phyloP scores from a whole-genome alignment of 2,797 vertebrate genomes.

The Geotrypetes seraphini region DNA sequence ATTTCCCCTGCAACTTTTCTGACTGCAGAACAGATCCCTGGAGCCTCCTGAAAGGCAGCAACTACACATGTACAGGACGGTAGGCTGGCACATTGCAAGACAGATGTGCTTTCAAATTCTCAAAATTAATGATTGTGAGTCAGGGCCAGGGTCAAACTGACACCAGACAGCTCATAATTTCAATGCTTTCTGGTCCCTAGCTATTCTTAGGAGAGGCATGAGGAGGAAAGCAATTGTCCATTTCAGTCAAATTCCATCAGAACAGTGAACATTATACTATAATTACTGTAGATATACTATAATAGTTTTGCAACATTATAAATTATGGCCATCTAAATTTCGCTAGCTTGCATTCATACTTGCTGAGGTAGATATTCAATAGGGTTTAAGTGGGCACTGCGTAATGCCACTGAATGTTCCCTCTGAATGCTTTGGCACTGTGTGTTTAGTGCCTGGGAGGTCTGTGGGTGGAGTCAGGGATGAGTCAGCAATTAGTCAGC shows the following conservation, averaged over 20 bases:
- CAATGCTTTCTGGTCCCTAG: not conserved
- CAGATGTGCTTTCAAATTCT: not conserved
- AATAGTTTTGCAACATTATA: too few species aligned
- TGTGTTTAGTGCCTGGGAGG: too few species aligned
- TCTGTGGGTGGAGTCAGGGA: too few species aligned
- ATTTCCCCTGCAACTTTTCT: not conserved
- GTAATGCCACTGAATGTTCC: too few species aligned
- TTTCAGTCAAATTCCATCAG: not conserved
- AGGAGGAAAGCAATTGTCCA: fast-evolving
- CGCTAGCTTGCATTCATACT: too few species aligned
- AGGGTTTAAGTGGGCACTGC: too few species aligned
- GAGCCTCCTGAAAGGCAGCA: not conserved
- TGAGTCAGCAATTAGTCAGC: too few species aligned
- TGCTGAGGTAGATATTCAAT: too few species aligned
- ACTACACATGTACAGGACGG: not conserved
- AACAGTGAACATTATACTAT: too few species aligned
- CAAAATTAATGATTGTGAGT: not conserved
- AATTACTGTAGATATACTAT: too few species aligned
- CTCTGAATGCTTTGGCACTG: too few species aligned
- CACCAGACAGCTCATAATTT: not conserved
- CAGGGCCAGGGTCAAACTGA: not conserved
- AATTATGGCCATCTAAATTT: too few species aligned
- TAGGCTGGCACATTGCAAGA: not conserved
- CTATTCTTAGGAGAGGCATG: not conserved
- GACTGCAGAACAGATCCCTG: not conserved